phyloP scores from a whole-genome alignment of 1,140 invertebrate species.

The Solenopsis fugax region DNA sequence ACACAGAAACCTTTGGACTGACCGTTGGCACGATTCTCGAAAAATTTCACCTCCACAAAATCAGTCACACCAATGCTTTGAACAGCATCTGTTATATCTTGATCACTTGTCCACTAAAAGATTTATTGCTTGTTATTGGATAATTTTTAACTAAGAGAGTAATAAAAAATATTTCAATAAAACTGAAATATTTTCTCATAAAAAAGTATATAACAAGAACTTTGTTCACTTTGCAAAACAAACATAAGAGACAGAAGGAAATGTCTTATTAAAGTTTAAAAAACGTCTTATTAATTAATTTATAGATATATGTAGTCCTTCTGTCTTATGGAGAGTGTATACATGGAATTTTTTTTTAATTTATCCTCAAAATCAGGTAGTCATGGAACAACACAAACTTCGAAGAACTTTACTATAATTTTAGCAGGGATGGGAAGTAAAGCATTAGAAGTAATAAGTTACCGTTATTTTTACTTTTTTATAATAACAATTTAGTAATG shows the following conservation, averaged over 20 bases:
- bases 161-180: neutral
- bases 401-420: too few species aligned
- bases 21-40: constrained; percentile 99
- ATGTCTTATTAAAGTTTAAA: neutral
- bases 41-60: constrained; percentile 99
- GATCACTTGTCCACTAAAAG: constrained; percentile 98
- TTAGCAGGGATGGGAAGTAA: too few species aligned
- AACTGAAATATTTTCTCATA: neutral
- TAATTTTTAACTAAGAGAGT: neutral
- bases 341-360: neutral
- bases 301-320: neutral
- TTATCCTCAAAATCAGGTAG: too few species aligned
- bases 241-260: neutral
- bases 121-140: constrained; percentile 66
- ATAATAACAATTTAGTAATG: too few species aligned
- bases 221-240: neutral
- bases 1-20: constrained; percentile 99
- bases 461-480: too few species aligned
- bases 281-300: neutral
- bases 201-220: neutral
- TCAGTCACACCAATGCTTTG: constrained; percentile 96
- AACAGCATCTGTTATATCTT: constrained; percentile 96
- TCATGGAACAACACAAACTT: too few species aligned
- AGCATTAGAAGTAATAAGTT: too few species aligned
- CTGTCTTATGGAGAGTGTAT: neutral